phyloP scores from a whole-genome alignment of 2,888 invertebrate genomes.

The Harpalus rufipes region DNA sequence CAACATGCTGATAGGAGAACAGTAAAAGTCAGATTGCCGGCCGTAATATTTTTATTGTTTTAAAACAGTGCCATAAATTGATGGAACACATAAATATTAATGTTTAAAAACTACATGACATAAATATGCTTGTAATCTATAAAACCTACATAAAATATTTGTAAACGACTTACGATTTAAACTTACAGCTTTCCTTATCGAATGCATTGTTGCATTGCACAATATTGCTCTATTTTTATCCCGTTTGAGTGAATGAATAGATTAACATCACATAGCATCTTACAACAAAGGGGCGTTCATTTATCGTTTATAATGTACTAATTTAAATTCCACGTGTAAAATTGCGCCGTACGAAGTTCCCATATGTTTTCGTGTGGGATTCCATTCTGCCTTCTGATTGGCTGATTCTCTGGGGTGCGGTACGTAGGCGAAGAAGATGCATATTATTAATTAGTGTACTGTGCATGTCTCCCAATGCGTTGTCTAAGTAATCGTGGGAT shows the following conservation, averaged over 20 bases:
- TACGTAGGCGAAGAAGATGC: constrained; percentile 39
- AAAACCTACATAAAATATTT: constrained; percentile 61
- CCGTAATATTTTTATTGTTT: constrained; percentile 53
- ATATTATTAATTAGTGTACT: constrained; percentile 26
- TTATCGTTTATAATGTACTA: constrained; percentile 59
- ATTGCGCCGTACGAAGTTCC: constrained; percentile 33
- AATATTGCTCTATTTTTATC: constrained; percentile 27
- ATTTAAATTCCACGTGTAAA: constrained; percentile 61
- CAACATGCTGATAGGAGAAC: constrained; percentile 39
- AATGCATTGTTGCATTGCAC: constrained; percentile 21
- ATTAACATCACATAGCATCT: constrained; percentile 19
- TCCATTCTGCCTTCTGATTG: constrained; percentile 8
- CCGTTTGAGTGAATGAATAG: not conserved
- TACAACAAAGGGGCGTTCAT: constrained; percentile 62
- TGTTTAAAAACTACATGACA: constrained; percentile 52
- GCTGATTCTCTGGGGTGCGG: constrained; percentile 11
- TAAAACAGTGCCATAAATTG: constrained; percentile 57
- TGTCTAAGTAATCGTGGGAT: constrained; percentile 40
- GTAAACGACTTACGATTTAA: constrained; percentile 13
- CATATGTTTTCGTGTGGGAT: constrained; percentile 18
- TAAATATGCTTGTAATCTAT: constrained; percentile 55
- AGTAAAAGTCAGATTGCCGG: constrained; percentile 34
- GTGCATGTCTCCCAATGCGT: constrained; percentile 26
- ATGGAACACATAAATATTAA: constrained; percentile 63
- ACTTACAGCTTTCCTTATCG: not conserved